phyloP scores from a whole-genome alignment of 2,888 invertebrate genomes.

The Tethea ocularis region DNA sequence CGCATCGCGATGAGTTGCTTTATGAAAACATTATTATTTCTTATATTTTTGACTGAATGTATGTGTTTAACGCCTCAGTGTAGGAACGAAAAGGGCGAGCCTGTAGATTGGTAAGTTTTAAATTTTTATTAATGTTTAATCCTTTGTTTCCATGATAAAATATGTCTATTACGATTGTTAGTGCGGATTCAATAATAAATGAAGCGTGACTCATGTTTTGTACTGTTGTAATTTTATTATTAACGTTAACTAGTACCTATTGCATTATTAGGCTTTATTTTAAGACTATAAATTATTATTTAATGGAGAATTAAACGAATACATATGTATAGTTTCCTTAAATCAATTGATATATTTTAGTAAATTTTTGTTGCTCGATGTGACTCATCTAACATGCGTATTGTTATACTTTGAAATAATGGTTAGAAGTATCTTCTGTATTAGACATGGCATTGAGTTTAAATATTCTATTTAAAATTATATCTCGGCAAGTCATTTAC shows the following conservation, averaged over 20 bases:
- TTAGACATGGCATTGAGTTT: no score
- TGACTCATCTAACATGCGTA: no score
- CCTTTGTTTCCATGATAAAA: conserved; percentile 7
- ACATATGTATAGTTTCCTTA: no score
- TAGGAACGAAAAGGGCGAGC: conserved; percentile 85
- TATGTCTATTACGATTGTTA: conserved; percentile 6
- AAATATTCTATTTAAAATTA: no score
- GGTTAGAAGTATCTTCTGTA: no score
- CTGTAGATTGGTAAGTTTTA: conserved; percentile 87
- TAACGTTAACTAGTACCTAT: background rate
- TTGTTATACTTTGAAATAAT: no score
- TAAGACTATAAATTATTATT: background rate
- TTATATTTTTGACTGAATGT: conserved; percentile 49
- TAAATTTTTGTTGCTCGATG: no score
- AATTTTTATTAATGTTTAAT: background rate
- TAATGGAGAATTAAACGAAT: background rate
- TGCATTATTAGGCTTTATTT: background rate
- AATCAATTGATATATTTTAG: no score
- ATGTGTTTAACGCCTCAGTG: conserved; percentile 70
- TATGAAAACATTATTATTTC: conserved; percentile 44
- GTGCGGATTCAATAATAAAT: background rate
- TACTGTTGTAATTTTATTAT: background rate
- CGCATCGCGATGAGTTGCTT: conserved; percentile 48
- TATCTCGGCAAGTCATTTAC: no score
- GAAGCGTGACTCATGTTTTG: background rate